Percentiles rank a stretch among this genome's conserved stretches.
Evolutionary conservation across 2,113 vertebrate species (phyloP).

Genomic region (Nerophis ophidion): DNA sequence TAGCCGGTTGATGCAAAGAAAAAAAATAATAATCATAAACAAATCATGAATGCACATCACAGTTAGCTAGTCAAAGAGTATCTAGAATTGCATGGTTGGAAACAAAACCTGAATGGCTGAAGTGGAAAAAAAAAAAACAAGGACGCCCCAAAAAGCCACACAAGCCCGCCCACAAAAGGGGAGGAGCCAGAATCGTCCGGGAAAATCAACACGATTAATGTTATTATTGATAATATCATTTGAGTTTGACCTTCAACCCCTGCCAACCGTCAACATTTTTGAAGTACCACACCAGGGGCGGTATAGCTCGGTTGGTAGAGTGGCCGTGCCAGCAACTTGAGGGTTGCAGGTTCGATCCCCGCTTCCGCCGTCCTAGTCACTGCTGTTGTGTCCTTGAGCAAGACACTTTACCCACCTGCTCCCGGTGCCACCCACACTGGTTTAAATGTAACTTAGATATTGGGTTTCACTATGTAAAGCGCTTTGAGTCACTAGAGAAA

Average conservation of each 20-base stretch:
- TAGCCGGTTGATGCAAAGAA: conserved; percentile 74
- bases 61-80: conserved; percentile 70
- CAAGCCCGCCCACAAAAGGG: conserved; percentile 34
- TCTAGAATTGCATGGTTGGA: conserved; percentile 59
- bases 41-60: conserved; percentile 76
- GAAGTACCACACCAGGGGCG: conserved; percentile 37
- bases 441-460: too few species aligned
- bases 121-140: conserved; percentile 54
- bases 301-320: too few species aligned
- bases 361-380: too few species aligned
- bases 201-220: background rate
- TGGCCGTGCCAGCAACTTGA: too few species aligned
- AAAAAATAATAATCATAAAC: conserved; percentile 51
- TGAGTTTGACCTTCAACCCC: conserved; percentile 11
- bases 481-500: too few species aligned
- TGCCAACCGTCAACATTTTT: conserved; percentile 57
- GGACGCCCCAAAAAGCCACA: background rate
- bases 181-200: background rate
- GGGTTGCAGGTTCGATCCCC: too few species aligned
- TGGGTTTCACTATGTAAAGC: too few species aligned
- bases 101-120: conserved; percentile 57
- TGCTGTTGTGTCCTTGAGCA: too few species aligned
- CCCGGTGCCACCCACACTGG: too few species aligned
- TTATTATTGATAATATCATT: too few species aligned
- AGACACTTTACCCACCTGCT: too few species aligned